A percentile compares a stretch with the other conserved stretches of the same genome.
These are phyloP conservation scores for Origma solitaria DNA, from an alignment of 2,113 vertebrate species.

Conservation along the genomic window DNA sequence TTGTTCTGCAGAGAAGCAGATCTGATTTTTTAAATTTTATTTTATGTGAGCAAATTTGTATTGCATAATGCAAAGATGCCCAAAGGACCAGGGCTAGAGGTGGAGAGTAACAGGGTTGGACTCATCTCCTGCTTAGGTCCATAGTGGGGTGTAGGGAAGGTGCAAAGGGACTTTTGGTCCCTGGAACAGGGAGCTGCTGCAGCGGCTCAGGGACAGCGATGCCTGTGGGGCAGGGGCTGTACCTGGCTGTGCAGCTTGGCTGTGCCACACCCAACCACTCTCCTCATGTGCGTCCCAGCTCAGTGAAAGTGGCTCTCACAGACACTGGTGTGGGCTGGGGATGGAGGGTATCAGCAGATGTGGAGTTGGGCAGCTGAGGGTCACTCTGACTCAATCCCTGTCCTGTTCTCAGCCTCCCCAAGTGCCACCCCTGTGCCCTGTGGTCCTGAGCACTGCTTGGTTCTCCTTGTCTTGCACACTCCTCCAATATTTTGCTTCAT, in stretches of 20 bases:
- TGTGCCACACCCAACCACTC: background rate
- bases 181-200: background rate
- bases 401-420: background rate
- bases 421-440: background rate
- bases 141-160: fast-evolving
- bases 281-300: fast-evolving
- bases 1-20: background rate
- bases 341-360: background rate
- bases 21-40: background rate
- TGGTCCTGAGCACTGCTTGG: background rate
- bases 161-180: background rate
- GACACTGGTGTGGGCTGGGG: background rate
- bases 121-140: background rate
- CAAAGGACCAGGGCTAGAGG: background rate
- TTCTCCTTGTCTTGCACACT: fast-evolving
- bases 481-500: background rate
- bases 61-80: background rate
- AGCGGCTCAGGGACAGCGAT: fast-evolving
- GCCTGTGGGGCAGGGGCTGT: background rate
- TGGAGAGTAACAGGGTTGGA: background rate
- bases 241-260: background rate
- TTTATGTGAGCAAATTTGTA: background rate
- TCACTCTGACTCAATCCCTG: background rate
- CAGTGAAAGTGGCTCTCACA: background rate
- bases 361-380: background rate